A percentile compares a stretch with the other conserved stretches of the same genome.
Evolutionary conservation across 2,888 invertebrate genomes (phyloP).

Genomic region (Aproaerema taeniolella): DNA sequence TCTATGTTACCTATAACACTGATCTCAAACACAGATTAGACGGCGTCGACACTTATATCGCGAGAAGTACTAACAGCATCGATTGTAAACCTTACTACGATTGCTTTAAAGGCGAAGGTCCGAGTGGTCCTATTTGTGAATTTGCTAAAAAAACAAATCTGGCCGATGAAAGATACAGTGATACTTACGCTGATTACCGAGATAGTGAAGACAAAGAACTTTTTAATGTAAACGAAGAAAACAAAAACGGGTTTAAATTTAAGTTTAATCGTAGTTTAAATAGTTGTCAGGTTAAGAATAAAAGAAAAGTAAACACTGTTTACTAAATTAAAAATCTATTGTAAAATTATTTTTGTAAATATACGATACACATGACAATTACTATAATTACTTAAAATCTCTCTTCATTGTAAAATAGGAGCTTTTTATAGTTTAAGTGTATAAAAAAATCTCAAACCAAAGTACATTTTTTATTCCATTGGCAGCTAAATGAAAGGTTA

Average conservation of each 20-base stretch:
- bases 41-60: slow-evolving; percentile 49
- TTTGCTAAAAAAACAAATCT: slow-evolving; percentile 24
- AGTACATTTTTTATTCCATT: too few relatives aligned
- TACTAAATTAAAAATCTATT: slow-evolving; percentile 21
- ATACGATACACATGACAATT: neutral
- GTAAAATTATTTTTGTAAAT: neutral
- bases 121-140: slow-evolving; percentile 21
- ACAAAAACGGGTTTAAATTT: slow-evolving; percentile 53
- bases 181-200: slow-evolving; percentile 55
- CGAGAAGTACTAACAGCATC: slow-evolving; percentile 60
- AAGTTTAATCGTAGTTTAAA: slow-evolving; percentile 67
- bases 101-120: slow-evolving; percentile 50
- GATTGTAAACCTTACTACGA: slow-evolving; percentile 69
- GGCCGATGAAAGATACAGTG: slow-evolving; percentile 54
- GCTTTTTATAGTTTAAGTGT: too few relatives aligned
- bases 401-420: too few relatives aligned
- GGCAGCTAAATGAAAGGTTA: too few relatives aligned
- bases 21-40: slow-evolving; percentile 36
- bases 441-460: too few relatives aligned
- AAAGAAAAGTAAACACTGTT: slow-evolving; percentile 45
- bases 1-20: slow-evolving; percentile 34
- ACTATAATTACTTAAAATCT: too few relatives aligned
- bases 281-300: slow-evolving; percentile 58
- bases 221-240: slow-evolving; percentile 35
- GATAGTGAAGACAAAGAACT: slow-evolving; percentile 40